phyloP scores from a whole-genome alignment of 2,113 vertebrate genomes.

The Pyrgilauda ruficollis region DNA sequence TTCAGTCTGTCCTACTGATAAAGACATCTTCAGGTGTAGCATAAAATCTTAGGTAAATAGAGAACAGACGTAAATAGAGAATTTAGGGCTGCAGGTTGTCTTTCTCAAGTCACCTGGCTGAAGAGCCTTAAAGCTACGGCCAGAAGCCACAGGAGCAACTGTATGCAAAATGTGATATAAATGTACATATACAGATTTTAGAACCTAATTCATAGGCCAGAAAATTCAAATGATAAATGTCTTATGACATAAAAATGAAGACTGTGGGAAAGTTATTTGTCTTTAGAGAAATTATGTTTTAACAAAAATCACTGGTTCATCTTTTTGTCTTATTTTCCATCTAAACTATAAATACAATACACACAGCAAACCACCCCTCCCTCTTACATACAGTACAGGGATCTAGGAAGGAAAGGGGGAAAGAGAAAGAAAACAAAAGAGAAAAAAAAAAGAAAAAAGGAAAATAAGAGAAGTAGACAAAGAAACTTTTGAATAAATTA shows the following conservation, averaged over 20 bases:
- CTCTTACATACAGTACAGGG: not conserved
- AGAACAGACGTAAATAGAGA: not conserved
- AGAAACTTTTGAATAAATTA: not conserved
- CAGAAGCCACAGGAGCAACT: not conserved
- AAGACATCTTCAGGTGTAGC: not conserved
- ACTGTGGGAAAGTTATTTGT: not conserved
- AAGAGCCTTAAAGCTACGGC: fast-evolving
- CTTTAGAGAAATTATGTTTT: not conserved
- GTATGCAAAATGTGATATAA: not conserved
- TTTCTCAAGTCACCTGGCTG: not conserved
- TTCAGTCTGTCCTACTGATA: not conserved
- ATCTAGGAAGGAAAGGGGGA: not conserved
- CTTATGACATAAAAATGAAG: not conserved
- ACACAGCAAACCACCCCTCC: not conserved
- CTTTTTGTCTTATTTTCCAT: not conserved
- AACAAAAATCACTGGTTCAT: not conserved
- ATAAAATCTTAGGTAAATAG: not conserved
- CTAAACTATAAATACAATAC: not conserved
- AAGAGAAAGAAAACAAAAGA: not conserved
- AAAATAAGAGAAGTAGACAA: not conserved
- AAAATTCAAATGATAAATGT: not conserved
- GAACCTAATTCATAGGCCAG: not conserved
- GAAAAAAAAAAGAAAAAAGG: not conserved
- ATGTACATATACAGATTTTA: not conserved
- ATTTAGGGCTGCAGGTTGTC: not conserved